A percentile compares a stretch with the other conserved stretches of the same genome.
Evolutionary conservation across 1,140 invertebrate species (phyloP).

Genomic region (Sitophilus oryzae): DNA sequence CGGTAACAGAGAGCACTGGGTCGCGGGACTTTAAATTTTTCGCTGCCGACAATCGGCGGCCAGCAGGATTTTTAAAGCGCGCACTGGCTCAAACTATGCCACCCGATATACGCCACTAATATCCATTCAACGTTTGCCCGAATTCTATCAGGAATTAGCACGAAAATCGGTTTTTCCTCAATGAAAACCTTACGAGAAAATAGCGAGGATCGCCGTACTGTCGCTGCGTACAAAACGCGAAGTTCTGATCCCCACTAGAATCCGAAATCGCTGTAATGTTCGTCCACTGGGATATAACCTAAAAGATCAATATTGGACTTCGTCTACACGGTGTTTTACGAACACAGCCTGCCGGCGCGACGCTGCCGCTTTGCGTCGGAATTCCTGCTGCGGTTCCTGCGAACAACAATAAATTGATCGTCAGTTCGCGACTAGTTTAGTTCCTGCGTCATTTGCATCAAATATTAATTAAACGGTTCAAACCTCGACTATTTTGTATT

Average conservation of each 20-base stretch:
- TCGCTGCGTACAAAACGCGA: slow-evolving; percentile 22
- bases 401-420: too few relatives aligned
- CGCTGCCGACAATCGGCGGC: slow-evolving; percentile 2
- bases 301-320: slow-evolving; percentile 39
- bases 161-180: slow-evolving; percentile 4
- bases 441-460: too few relatives aligned
- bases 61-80: slow-evolving; percentile 15
- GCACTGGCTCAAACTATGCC: slow-evolving; percentile 29
- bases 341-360: slow-evolving; percentile 13
- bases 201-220: slow-evolving; percentile 15
- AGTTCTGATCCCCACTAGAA: slow-evolving; percentile 29
- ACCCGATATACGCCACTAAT: slow-evolving; percentile 31
- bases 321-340: slow-evolving; percentile 26
- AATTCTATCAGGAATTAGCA: not conserved
- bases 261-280: slow-evolving; percentile 27
- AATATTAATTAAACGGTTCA: too few relatives aligned
- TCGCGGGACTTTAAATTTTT: not conserved
- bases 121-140: slow-evolving; percentile 13
- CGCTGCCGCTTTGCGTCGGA: slow-evolving; percentile 8
- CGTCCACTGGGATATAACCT: slow-evolving; percentile 40
- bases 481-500: too few relatives aligned
- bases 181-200: slow-evolving; percentile 1
- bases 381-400: too few relatives aligned
- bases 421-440: too few relatives aligned
- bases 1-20: slow-evolving; percentile 11